phyloP scores from a whole-genome alignment of 2,888 invertebrate species.

The Bibio marci region DNA sequence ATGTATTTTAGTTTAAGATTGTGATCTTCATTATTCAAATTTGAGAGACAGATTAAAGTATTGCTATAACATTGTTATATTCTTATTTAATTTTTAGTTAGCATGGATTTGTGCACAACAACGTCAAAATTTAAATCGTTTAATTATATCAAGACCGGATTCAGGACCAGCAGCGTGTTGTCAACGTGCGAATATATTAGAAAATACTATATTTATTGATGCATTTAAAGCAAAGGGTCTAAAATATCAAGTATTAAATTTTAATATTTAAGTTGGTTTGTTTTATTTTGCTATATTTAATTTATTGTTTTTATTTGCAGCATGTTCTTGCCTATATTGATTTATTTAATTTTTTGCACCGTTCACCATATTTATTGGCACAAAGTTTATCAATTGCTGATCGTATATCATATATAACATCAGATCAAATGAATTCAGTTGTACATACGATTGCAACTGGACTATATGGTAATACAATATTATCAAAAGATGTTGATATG shows the following conservation, averaged over 20 bases:
- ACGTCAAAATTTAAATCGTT: conserved; percentile 57
- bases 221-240: conserved; percentile 67
- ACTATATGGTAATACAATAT: conserved; percentile 54
- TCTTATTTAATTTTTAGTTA: no score
- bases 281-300: neutral
- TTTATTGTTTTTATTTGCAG: conserved; percentile 16
- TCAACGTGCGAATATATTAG: conserved; percentile 46
- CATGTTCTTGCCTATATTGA: conserved; percentile 47
- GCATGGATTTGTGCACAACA: conserved; percentile 84
- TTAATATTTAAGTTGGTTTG: neutral
- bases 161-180: conserved; percentile 61
- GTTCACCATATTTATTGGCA: conserved; percentile 52
- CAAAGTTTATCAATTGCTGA: conserved; percentile 51
- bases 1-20: neutral
- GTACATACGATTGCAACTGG: conserved; percentile 36
- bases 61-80: no score
- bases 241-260: conserved; percentile 53
- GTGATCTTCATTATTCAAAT: neutral
- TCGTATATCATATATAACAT: conserved; percentile 28
- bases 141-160: conserved; percentile 58
- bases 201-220: conserved; percentile 52
- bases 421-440: conserved; percentile 22
- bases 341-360: conserved; percentile 47
- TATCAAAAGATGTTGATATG: conserved; percentile 55
- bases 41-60: no score